phyloP scores from a whole-genome alignment of 2,888 invertebrate genomes.

The Megastigmus dorsalis region DNA sequence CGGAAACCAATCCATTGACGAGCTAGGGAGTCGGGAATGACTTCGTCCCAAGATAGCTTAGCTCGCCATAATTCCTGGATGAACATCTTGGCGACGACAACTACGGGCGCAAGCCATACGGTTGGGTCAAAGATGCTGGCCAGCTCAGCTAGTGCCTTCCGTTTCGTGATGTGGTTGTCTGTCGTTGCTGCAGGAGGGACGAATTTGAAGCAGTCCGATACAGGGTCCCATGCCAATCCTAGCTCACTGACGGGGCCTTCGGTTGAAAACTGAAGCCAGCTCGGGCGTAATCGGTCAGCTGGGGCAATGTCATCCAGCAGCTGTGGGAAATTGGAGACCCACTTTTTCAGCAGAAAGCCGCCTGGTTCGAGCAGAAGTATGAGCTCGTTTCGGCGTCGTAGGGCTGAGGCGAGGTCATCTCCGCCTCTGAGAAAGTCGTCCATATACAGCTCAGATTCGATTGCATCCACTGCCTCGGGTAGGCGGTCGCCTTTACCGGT shows the following conservation, averaged over 20 bases:
- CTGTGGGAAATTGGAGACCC: neutral
- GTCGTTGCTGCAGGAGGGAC: neutral
- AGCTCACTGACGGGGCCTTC: conserved; percentile 17
- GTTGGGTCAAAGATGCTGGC: neutral
- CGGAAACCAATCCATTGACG: neutral
- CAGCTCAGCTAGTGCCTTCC: neutral
- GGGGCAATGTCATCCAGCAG: neutral
- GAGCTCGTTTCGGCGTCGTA: neutral
- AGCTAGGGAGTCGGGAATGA: neutral
- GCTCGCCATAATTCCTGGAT: conserved; percentile 16
- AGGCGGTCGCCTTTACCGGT: neutral
- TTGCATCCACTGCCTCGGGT: neutral
- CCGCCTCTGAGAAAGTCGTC: conserved; percentile 13
- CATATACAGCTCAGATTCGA: conserved; percentile 5
- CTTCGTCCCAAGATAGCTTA: neutral
- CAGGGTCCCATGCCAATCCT: neutral
- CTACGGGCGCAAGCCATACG: neutral
- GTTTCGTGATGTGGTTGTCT: neutral
- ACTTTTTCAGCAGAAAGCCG: conserved; percentile 13
- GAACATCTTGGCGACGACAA: neutral
- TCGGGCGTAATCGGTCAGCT: neutral
- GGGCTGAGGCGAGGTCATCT: neutral
- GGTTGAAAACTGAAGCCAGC: neutral
- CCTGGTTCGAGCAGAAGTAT: neutral
- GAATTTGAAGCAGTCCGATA: neutral